Conservation (phyloP, 2,113 vertebrate species). For the Propithecus coquereli region DNA sequence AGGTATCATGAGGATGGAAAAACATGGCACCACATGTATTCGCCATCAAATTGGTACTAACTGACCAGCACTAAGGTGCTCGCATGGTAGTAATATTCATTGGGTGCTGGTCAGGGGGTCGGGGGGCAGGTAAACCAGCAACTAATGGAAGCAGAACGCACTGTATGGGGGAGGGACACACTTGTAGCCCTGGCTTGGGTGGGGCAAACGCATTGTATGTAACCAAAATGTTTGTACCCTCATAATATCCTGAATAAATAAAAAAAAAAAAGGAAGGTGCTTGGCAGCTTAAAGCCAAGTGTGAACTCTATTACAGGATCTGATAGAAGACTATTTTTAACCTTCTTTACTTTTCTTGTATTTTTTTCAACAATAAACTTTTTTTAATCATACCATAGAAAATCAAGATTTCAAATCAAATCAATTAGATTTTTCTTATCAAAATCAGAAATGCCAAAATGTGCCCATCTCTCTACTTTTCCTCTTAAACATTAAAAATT, state of each 20-base stretch:
- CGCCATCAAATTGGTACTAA: too few relatives aligned
- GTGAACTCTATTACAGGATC: neutral
- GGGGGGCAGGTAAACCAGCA: too few relatives aligned
- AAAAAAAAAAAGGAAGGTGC: conserved; percentile 8
- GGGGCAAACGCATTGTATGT: too few relatives aligned
- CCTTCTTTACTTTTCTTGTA: neutral
- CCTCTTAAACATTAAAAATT: neutral
- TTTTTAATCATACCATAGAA: neutral
- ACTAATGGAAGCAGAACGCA: too few relatives aligned
- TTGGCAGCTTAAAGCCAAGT: neutral
- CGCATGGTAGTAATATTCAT: too few relatives aligned
- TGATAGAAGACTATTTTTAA: conserved; percentile 13
- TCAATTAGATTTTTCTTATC: neutral
- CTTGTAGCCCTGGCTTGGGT: too few relatives aligned
- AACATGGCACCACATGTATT: too few relatives aligned
- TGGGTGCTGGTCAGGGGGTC: too few relatives aligned
- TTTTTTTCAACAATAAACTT: conserved; percentile 27
- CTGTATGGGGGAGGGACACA: too few relatives aligned
- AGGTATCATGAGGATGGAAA: too few relatives aligned
- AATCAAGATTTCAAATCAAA: neutral
- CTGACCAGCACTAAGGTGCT: too few relatives aligned
- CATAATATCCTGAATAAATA: neutral
- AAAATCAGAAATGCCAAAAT: conserved; percentile 41
- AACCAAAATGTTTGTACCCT: too few relatives aligned
- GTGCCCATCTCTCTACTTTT: neutral